A percentile compares a stretch with the other conserved stretches of the same genome.
phyloP scores from a whole-genome alignment of 2,113 vertebrate genomes.

The Eurypyga helias region DNA sequence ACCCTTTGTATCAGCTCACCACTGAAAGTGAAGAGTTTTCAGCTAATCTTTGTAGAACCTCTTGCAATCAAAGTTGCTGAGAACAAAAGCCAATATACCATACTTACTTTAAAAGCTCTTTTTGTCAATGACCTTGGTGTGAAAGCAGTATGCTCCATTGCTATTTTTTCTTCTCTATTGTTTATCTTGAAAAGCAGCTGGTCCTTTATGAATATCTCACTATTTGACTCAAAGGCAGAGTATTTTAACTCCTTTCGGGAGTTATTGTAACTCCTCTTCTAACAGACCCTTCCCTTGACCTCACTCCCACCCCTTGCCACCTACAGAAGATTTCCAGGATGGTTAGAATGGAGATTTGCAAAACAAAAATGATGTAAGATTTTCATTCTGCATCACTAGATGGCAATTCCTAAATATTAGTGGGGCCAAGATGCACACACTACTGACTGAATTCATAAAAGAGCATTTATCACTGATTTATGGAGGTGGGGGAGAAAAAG shows the following conservation, averaged over 20 bases:
- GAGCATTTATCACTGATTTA: background rate
- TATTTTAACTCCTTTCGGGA: slow-evolving; percentile 6
- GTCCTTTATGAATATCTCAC: slow-evolving; percentile 23
- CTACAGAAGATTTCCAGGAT: background rate
- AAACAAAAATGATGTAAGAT: background rate
- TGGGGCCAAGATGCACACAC: background rate
- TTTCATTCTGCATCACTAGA: background rate
- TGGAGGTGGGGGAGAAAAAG: background rate
- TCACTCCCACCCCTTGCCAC: background rate
- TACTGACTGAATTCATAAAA: background rate
- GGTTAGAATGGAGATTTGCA: background rate
- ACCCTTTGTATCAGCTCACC: background rate
- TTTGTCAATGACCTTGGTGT: slow-evolving; percentile 18
- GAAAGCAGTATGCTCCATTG: slow-evolving; percentile 2
- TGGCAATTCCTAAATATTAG: background rate
- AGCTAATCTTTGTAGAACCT: background rate
- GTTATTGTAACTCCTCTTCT: slow-evolving; percentile 29
- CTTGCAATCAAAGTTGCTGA: background rate
- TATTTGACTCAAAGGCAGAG: background rate
- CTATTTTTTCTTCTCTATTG: background rate
- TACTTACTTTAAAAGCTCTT: slow-evolving; percentile 23
- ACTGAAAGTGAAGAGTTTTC: background rate
- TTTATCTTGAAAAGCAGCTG: slow-evolving; percentile 44
- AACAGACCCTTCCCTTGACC: slow-evolving; percentile 38
- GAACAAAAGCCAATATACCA: background rate